A percentile compares a stretch with the other conserved stretches of the same genome.
Conservation (phyloP, 2,113 vertebrate species). For the Platichthys flesus region DNA sequence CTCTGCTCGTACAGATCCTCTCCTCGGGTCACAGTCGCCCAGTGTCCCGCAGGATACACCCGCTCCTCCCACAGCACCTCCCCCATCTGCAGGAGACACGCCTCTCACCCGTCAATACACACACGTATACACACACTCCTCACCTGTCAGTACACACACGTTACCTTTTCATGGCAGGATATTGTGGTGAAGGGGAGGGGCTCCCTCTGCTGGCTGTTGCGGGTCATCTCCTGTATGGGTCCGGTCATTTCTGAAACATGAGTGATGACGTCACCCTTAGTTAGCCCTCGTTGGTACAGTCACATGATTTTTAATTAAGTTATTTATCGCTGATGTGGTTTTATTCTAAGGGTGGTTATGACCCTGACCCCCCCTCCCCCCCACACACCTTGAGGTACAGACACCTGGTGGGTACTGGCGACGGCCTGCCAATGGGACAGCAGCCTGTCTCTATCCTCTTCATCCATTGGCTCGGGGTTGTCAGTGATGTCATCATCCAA, state of each 20-base stretch:
- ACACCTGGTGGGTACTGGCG: conserved; percentile 86
- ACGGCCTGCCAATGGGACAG: conserved; percentile 85
- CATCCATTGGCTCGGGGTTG: conserved; percentile 70
- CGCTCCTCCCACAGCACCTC: conserved; percentile 85
- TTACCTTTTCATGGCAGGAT: conserved; percentile 84
- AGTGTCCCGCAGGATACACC: conserved; percentile 84
- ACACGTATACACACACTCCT: no score
- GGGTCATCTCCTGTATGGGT: conserved; percentile 87
- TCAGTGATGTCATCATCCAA: conserved; percentile 73
- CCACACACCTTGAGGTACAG: conserved; percentile 24
- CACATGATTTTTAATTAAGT: no score
- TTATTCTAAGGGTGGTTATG: not conserved
- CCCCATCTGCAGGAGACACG: conserved; percentile 73
- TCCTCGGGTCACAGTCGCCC: conserved; percentile 82
- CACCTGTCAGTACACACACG: no score
- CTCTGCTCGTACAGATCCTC: conserved; percentile 89
- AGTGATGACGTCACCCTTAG: not conserved
- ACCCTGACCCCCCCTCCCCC: not conserved
- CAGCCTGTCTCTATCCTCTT: conserved; percentile 68
- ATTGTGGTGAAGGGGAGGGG: conserved; percentile 76
- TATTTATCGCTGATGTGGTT: no score
- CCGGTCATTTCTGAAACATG: conserved; percentile 84
- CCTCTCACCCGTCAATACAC: not conserved
- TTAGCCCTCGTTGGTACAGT: no score
- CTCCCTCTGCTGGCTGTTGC: conserved; percentile 81